Percentiles rank a stretch among this genome's conserved stretches.
phyloP scores from a whole-genome alignment of 92 coral and sea anemone genomes.

The Epizoanthus ramosus region DNA sequence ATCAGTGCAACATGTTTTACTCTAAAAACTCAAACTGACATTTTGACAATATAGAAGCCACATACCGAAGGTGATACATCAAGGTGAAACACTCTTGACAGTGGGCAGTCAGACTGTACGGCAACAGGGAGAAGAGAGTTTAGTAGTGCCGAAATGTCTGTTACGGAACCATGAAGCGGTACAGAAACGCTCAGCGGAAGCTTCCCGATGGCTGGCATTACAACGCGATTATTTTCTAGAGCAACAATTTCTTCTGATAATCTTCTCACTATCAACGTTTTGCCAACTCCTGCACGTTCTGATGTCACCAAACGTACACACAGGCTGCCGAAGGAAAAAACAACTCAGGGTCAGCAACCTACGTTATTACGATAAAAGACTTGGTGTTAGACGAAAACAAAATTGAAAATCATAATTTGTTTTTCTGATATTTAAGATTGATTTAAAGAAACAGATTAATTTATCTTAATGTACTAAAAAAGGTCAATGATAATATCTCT shows the following conservation, averaged over 20 bases:
- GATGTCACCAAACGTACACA: conserved; percentile 76
- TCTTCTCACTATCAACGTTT: conserved; percentile 64
- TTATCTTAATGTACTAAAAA: too few species aligned
- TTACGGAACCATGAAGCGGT: conserved; percentile 67
- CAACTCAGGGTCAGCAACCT: background rate
- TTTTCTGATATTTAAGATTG: too few species aligned
- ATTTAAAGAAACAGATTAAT: too few species aligned
- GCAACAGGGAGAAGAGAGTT: conserved; percentile 63
- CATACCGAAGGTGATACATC: conserved; percentile 76
- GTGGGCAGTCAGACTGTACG: conserved; percentile 58
- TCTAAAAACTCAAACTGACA: background rate
- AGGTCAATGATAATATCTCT: too few species aligned
- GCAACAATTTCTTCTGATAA: conserved; percentile 56
- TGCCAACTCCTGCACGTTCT: conserved; percentile 79
- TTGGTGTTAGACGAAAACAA: background rate
- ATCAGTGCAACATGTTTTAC: background rate
- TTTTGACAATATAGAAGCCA: too few species aligned
- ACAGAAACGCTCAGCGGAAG: conserved; percentile 55
- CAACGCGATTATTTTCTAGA: conserved; percentile 53
- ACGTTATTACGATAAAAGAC: background rate
- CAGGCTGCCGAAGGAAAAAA: conserved; percentile 40
- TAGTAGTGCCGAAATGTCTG: conserved; percentile 42
- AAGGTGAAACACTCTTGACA: conserved; percentile 75
- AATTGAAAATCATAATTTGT: too few species aligned
- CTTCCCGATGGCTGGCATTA: conserved; percentile 1